Evolutionary conservation across 2,113 vertebrate species (phyloP).

Genomic region (Gadus chalcogrammus): DNA sequence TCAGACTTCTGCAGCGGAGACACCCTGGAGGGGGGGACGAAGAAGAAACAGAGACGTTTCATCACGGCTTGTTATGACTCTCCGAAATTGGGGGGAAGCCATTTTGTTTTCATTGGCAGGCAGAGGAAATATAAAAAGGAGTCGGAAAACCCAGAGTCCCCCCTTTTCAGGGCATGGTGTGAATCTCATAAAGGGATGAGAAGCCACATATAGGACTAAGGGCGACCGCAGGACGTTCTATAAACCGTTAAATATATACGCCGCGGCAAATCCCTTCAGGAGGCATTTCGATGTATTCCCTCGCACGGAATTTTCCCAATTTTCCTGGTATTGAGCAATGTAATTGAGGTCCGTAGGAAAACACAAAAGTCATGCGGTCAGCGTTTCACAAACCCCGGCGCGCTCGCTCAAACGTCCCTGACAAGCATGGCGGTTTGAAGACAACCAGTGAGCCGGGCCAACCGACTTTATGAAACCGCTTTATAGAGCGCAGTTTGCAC

Average conservation of each 20-base stretch:
- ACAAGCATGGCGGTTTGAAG: constrained; percentile 7
- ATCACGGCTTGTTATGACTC: no score
- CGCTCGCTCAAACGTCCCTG: constrained; percentile 11
- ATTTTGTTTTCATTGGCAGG: no score
- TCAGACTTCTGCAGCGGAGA: constrained; percentile 98
- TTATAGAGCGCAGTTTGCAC: not conserved
- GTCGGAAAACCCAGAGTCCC: no score
- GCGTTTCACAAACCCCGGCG: constrained; percentile 20
- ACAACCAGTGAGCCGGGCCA: constrained; percentile 17
- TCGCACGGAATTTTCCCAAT: constrained; percentile 14
- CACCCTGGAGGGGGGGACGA: constrained; percentile 71
- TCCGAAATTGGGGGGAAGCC: no score
- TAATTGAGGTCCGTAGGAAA: constrained; percentile 26
- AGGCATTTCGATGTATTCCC: not conserved
- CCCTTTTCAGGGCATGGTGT: no score
- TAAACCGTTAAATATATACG: not conserved
- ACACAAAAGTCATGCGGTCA: constrained; percentile 33
- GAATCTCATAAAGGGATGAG: no score
- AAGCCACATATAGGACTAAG: no score
- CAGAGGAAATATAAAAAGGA: no score
- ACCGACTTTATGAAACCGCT: constrained; percentile 15
- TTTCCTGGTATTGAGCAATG: constrained; percentile 8
- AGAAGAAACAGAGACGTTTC: no score
- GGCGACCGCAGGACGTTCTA: not conserved
- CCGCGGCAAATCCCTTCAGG: not conserved